A percentile compares a stretch with the other conserved stretches of the same genome.
Evolutionary conservation across 2,797 vertebrate species (phyloP).

Genomic region (Hafferia zeledoni): DNA sequence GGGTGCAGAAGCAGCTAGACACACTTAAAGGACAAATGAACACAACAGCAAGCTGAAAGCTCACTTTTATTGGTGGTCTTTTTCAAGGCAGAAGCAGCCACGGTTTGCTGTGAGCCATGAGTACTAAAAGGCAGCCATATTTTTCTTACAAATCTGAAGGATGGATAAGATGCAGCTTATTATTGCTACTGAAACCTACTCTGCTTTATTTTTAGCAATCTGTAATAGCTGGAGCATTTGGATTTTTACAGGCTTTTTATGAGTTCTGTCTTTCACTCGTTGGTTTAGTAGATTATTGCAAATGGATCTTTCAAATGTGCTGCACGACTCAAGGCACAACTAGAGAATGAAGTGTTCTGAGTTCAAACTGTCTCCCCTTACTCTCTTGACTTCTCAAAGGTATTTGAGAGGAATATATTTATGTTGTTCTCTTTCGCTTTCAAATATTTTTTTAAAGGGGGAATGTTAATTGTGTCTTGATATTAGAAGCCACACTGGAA

Average conservation of each 20-base stretch:
- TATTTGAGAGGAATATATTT: slow-evolving; percentile 32
- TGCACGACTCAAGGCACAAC: slow-evolving; percentile 55
- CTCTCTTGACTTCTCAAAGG: slow-evolving; percentile 54
- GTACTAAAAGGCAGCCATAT: slow-evolving; percentile 62
- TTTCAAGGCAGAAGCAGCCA: slow-evolving; percentile 47
- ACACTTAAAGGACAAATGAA: slow-evolving; percentile 73
- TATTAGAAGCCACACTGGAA: slow-evolving; percentile 24
- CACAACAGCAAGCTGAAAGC: slow-evolving; percentile 45
- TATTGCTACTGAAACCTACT: slow-evolving; percentile 66
- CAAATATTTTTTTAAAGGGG: slow-evolving; percentile 22
- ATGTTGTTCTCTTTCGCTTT: slow-evolving; percentile 12
- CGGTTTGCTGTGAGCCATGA: slow-evolving; percentile 9
- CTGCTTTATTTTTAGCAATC: slow-evolving; percentile 61
- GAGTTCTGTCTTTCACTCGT: slow-evolving; percentile 67
- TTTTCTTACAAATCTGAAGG: slow-evolving; percentile 62
- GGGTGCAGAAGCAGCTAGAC: slow-evolving; percentile 72
- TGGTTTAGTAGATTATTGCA: slow-evolving; percentile 63
- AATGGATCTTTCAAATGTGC: slow-evolving; percentile 63
- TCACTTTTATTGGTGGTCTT: slow-evolving; percentile 54
- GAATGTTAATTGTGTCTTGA: slow-evolving; percentile 32
- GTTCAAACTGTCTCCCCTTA: slow-evolving; percentile 45
- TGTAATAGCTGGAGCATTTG: slow-evolving; percentile 60
- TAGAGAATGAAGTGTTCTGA: slow-evolving; percentile 42
- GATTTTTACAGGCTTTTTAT: slow-evolving; percentile 66
- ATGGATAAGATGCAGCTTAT: slow-evolving; percentile 56